Percentiles rank a stretch among this genome's conserved stretches.
Conservation (phyloP, 2,888 invertebrate genomes). For the Microdon myrmicae region DNA sequence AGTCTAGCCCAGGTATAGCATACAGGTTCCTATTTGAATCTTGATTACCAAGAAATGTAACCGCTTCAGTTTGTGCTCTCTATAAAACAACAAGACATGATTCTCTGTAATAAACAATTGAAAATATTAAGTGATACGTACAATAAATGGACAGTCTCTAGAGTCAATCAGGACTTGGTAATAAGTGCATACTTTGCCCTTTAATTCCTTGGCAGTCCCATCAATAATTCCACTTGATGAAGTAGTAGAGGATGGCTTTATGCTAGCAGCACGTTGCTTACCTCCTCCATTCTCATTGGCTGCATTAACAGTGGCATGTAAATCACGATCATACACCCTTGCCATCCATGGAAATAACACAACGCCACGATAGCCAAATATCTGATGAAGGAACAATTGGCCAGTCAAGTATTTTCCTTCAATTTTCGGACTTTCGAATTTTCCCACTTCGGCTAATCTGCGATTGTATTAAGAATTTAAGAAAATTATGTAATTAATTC, state of each 20-base stretch:
- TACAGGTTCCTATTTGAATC: slow-evolving; percentile 94
- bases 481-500: slow-evolving; percentile 27
- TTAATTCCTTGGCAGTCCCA: slow-evolving; percentile 83
- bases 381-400: slow-evolving; percentile 93
- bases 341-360: slow-evolving; percentile 97
- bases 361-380: slow-evolving; percentile 97
- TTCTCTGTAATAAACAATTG: background rate
- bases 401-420: slow-evolving; percentile 95
- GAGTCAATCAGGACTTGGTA: slow-evolving; percentile 98
- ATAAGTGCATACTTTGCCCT: slow-evolving; percentile 91
- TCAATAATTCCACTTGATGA: slow-evolving; percentile 15
- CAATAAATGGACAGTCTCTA: slow-evolving; percentile 93
- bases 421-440: slow-evolving; percentile 84
- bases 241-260: background rate
- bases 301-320: slow-evolving; percentile 70
- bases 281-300: slow-evolving; percentile 1
- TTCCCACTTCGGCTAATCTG: slow-evolving; percentile 94
- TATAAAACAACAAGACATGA: slow-evolving; percentile 41
- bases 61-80: slow-evolving; percentile 98
- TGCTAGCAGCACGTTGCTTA: slow-evolving; percentile 9
- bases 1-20: slow-evolving; percentile 96
- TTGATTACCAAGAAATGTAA: slow-evolving; percentile 95
- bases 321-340: slow-evolving; percentile 92
- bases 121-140: slow-evolving; percentile 47
- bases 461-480: slow-evolving; percentile 44